A percentile compares a stretch with the other conserved stretches of the same genome.
Evolutionary conservation across 2,113 vertebrate genomes (phyloP).

Genomic region (Serinus canaria): DNA sequence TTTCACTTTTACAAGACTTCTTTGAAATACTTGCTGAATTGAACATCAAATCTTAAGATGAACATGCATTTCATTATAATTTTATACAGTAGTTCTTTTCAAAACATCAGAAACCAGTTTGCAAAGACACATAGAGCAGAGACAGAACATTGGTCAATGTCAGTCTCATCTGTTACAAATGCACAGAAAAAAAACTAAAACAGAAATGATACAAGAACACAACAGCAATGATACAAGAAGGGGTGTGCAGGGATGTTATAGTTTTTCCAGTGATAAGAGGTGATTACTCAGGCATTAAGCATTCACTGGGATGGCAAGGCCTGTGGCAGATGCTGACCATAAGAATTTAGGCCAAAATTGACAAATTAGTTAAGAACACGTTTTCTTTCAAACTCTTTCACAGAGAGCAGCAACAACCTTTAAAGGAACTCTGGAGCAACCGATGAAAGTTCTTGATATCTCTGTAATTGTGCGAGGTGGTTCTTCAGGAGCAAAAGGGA

Average conservation of each 20-base stretch:
- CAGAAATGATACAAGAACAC: not conserved
- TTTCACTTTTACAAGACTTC: not conserved
- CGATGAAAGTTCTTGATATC: not conserved
- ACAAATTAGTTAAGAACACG: not conserved
- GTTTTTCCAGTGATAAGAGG: not conserved
- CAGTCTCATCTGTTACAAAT: not conserved
- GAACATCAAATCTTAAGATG: not conserved
- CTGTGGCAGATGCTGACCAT: not conserved
- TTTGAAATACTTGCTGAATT: not conserved
- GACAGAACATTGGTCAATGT: not conserved
- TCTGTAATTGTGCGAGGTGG: not conserved
- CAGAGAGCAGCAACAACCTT: not conserved
- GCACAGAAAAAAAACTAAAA: rapidly evolving
- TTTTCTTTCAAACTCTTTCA: not conserved
- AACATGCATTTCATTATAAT: not conserved
- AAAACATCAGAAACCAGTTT: not conserved
- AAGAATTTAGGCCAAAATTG: not conserved
- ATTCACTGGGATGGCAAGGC: too few species aligned
- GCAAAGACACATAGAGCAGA: not conserved
- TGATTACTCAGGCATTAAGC: not conserved
- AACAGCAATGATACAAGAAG: not conserved
- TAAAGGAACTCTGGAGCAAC: not conserved
- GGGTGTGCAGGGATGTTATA: not conserved
- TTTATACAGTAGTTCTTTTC: not conserved
- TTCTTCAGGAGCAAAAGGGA: not conserved